Conservation (phyloP, 2,888 invertebrate species). For the Lucinisca nassula region DNA sequence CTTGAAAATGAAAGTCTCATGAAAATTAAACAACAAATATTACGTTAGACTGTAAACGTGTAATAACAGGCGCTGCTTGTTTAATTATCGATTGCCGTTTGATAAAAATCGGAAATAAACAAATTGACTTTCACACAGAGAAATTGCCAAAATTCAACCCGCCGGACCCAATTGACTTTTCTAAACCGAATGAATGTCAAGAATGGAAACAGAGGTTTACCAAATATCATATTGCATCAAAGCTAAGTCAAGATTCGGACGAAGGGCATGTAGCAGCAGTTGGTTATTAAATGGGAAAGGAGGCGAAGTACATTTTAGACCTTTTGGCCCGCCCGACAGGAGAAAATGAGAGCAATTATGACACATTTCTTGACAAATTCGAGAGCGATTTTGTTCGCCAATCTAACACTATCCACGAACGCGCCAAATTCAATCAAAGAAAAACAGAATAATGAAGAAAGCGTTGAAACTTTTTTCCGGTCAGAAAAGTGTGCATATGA, state of each 20-base stretch:
- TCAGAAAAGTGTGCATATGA: slow-evolving; percentile 50
- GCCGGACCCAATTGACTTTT: slow-evolving; percentile 34
- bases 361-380: slow-evolving; percentile 40
- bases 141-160: slow-evolving; percentile 17
- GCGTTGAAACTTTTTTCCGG: slow-evolving; percentile 50
- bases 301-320: slow-evolving; percentile 57
- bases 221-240: slow-evolving; percentile 54
- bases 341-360: slow-evolving; percentile 37
- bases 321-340: slow-evolving; percentile 17
- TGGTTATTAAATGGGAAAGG: slow-evolving; percentile 58
- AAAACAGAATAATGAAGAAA: slow-evolving; percentile 44
- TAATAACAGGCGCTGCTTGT: background rate
- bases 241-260: slow-evolving; percentile 53
- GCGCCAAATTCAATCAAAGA: slow-evolving; percentile 53
- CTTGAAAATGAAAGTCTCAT: no score
- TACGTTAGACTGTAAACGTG: background rate
- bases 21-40: background rate
- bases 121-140: background rate
- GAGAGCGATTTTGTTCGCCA: slow-evolving; percentile 54
- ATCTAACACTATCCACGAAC: slow-evolving; percentile 51
- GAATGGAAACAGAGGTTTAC: slow-evolving; percentile 58
- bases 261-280: slow-evolving; percentile 47
- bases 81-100: no score
- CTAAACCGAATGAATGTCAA: slow-evolving; percentile 47
- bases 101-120: no score